Evolutionary conservation across 2,888 invertebrate genomes (phyloP).

Genomic region (Ophion ellenae): DNA sequence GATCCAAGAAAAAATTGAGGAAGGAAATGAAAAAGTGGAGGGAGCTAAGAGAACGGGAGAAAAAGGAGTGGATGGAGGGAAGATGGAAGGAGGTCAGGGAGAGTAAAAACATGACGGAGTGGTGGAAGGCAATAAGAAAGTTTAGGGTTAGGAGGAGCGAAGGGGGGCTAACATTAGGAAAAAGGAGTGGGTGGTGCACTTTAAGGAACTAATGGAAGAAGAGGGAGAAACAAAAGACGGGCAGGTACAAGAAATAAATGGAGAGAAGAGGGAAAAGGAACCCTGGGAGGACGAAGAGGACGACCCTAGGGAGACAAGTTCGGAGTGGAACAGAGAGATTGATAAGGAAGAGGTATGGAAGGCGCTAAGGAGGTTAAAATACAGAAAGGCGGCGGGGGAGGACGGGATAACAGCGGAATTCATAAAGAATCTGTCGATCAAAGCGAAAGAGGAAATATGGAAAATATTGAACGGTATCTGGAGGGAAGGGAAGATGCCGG

Average conservation of each 20-base stretch:
- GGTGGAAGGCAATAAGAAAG: conserved; percentile 36
- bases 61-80: conserved; percentile 25
- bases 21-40: conserved; percentile 24
- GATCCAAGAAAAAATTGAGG: neutral
- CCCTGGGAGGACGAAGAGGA: neutral
- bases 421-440: too few relatives aligned
- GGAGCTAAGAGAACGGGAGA: neutral
- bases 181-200: neutral
- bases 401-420: too few relatives aligned
- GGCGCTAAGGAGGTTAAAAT: conserved; percentile 7
- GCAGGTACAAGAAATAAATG: neutral
- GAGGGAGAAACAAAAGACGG: neutral
- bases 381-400: too few relatives aligned
- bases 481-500: too few relatives aligned
- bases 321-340: conserved; percentile 16
- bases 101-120: conserved; percentile 5
- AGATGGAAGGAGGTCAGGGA: conserved; percentile 12
- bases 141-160: neutral
- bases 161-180: neutral
- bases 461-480: too few relatives aligned
- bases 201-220: neutral
- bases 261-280: neutral
- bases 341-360: conserved; percentile 16
- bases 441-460: too few relatives aligned
- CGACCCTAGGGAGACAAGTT: neutral